Conservation (phyloP, 2,797 vertebrate genomes). For the Neosilurus mollespiculum region DNA sequence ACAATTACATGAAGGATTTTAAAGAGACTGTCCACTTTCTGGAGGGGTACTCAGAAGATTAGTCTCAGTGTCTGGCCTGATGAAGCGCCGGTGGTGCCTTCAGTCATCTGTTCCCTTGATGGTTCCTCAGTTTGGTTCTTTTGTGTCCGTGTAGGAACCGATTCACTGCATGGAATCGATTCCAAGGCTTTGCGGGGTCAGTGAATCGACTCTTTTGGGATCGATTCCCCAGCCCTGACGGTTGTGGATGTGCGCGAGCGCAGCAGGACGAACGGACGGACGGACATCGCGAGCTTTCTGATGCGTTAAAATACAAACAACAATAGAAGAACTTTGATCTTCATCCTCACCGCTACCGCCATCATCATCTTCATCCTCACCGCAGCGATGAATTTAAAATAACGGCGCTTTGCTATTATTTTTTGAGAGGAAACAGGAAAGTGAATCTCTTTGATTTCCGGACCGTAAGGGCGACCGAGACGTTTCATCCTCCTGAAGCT, state of each 20-base stretch:
- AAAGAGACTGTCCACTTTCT: background rate
- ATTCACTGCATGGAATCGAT: background rate
- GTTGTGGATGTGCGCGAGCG: slow-evolving; percentile 15
- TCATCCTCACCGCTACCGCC: no score
- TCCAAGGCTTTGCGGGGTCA: background rate
- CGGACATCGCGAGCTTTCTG: background rate
- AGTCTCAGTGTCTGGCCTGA: background rate
- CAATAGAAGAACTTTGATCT: background rate
- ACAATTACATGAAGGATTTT: background rate
- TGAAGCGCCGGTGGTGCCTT: background rate
- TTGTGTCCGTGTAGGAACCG: background rate
- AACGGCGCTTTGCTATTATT: background rate
- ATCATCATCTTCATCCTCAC: background rate
- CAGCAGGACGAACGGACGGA: background rate
- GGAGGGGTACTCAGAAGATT: background rate
- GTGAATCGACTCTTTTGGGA: background rate
- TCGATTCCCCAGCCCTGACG: background rate
- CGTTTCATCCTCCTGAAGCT: background rate
- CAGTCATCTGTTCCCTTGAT: background rate
- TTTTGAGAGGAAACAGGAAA: background rate
- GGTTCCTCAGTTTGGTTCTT: background rate
- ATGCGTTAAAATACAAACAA: slow-evolving; percentile 1
- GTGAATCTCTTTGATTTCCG: background rate
- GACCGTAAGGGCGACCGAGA: background rate
- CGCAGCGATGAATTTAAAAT: slow-evolving; percentile 1